Evolutionary conservation across 2,113 vertebrate species (phyloP), one percentile per base, ranked within the genome.

Genomic region (Centropristis striata): DNA sequence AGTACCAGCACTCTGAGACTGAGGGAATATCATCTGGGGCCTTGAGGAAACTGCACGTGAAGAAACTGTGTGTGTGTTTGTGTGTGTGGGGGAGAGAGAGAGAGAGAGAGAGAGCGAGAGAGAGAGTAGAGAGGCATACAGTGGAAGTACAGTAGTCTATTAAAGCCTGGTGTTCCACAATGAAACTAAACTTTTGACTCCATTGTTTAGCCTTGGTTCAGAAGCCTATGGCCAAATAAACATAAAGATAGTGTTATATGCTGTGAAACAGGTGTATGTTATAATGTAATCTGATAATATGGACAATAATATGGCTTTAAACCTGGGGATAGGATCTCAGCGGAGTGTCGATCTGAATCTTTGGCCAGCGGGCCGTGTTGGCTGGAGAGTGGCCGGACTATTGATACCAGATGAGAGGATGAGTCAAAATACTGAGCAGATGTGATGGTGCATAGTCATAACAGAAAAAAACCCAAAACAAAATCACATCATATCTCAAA

Each of bases 321-420:
- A 86, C 58, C 60, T 1, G 23, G 4, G 66, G 64, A 84, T 71
- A 66, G 23, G 36, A 69, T 70, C 64, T 66, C 68, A 53, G 82
- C 21, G 37, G 37, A 1, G 55, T 69, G 83, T 81, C 28, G 27
- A 87, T 87, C 72, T 21, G 76, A 74, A 53, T 81, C 84, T 83
- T 50, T 83, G 86, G 87, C 78, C 12, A 49, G n/a, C 11, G 20
- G 64, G 47, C 57, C 0, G 10, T 44, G 71, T 44, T 90, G 91
- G 87, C 85, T 63, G 69, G 15, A 87, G 75, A 82, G 67, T 3
- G 53, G 46, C 50, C 74, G 32, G 76, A 46, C 64, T 88, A 91
- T 88, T 93, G 87, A 86, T 90, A 78, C 89, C 92, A 93, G 85
- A 92, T 92, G 90, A 85, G 73, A 84, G 70, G 70, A 91, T 80